These are phyloP conservation scores for Poecilobothrus nobilitatus DNA, from an alignment of 2,888 invertebrate species.

Conservation along the genomic window DNA sequence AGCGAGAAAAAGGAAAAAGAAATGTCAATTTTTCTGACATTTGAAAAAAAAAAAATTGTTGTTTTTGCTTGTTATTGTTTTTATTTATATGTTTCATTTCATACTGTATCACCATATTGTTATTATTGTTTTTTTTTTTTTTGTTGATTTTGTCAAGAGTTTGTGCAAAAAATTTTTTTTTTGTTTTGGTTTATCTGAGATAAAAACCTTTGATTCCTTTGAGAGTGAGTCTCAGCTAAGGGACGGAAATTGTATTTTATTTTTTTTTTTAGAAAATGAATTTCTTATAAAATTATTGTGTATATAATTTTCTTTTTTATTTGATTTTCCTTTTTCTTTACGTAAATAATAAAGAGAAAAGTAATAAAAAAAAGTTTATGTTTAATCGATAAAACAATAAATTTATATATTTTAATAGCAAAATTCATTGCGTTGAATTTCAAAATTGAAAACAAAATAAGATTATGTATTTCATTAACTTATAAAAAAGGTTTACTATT, in stretches of 20 bases:
- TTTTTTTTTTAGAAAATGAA: no score
- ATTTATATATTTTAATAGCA: no score
- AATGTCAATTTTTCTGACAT: background rate
- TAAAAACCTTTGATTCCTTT: background rate
- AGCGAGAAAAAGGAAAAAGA: conserved; percentile 6
- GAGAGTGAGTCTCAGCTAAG: background rate
- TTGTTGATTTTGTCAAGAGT: background rate
- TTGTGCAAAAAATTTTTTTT: background rate
- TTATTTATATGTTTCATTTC: background rate
- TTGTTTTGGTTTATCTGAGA: background rate
- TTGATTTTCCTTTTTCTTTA: no score
- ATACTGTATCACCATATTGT: background rate
- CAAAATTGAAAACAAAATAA: no score
- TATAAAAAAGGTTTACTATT: no score
- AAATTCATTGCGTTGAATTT: no score
- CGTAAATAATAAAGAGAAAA: no score
- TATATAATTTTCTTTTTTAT: no score
- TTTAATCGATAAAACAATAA: no score
- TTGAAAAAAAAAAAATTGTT: background rate
- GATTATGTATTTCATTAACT: no score
- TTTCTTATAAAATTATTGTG: no score
- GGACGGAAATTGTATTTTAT: background rate
- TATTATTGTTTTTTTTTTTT: background rate
- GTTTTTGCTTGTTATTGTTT: background rate
- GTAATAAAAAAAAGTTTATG: no score